Base-by-base conservation (phyloP, 2,113 vertebrate species). In the Melospiza georgiana region DNA sequence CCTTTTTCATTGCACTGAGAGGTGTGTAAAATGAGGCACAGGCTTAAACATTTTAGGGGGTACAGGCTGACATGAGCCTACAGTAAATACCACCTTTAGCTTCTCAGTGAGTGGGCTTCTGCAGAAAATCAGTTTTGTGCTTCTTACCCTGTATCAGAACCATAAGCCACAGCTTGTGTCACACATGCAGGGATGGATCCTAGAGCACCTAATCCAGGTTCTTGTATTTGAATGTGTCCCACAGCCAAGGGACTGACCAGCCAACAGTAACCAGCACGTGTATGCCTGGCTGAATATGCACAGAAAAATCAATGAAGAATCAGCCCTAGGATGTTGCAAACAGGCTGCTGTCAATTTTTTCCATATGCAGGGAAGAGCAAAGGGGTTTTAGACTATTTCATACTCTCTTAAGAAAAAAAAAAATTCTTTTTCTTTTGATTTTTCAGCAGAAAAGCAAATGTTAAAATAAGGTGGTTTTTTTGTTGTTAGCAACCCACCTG, bases 251-350 rank as follows among this genome's bases (percentile, higher is more conserved):
- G 1, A 8, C 19, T 71, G 62, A 51, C 7, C 28, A 35, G 21
- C 25, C 76, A 35, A 4, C 20, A 48, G 66, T 6, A 16, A 24
- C 63, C 88, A 31, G 39, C 59, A 14, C 0, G 0, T 0, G 0
- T 2, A 39, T 39, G 39, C 39, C 39, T 39, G 39, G 39, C 39
- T 41, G 72, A n/a, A 80, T 43, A 62, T 51, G 55, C 28, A 48
- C 37, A 20, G 21, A 6, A 68, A 87, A 88, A 66, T 24, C 4
- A 30, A 9, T 44, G 33, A 62, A 27, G 18, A 76, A 74, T 88
- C 65, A 58, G n/a, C 41, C 22, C 49, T 30, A 39, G 12, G 33
- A 6, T 59, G 20, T 51, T 67, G 48, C 49, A 73, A 90, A 78
- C 21, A 39, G 9, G 15, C 37, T 78, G 66, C 58, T 82, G 55